Conservation (phyloP, 1,140 invertebrate species). For the Coenobita brevimanus region DNA sequence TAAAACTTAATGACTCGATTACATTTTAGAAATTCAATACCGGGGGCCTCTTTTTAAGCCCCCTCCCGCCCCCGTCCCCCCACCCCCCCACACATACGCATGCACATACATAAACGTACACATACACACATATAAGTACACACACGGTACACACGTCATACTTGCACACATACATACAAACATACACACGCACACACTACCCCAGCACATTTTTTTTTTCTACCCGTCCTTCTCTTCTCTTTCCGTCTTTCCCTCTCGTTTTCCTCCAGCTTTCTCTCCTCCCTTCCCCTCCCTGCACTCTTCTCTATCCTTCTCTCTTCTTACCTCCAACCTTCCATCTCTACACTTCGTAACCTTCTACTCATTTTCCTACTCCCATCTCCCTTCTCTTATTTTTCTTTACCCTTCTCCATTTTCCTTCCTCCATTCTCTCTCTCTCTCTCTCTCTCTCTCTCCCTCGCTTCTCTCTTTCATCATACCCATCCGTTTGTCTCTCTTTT, state of each 20-base stretch:
- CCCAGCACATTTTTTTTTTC: neutral
- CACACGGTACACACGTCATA: no score
- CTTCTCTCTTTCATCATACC: no score
- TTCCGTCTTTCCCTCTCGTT: constrained; percentile 8
- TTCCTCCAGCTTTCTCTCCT: neutral
- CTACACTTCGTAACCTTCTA: neutral
- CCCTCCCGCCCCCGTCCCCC: no score
- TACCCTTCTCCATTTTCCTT: neutral
- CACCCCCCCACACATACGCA: no score
- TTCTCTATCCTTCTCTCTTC: neutral
- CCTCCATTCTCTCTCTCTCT: neutral
- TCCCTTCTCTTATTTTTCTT: neutral
- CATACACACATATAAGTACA: no score
- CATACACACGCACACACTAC: neutral
- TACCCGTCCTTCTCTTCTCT: neutral
- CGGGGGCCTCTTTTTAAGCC: neutral
- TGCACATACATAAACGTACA: no score
- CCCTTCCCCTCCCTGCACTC: neutral
- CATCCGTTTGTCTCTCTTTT: no score
- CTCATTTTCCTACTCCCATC: neutral
- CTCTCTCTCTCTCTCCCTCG: neutral
- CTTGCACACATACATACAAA: no score
- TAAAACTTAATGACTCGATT: constrained; percentile 64
- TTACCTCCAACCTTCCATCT: neutral
- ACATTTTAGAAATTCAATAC: constrained; percentile 64